Conservation (phyloP, 2,888 invertebrate genomes). For the Parnassius apollo region DNA sequence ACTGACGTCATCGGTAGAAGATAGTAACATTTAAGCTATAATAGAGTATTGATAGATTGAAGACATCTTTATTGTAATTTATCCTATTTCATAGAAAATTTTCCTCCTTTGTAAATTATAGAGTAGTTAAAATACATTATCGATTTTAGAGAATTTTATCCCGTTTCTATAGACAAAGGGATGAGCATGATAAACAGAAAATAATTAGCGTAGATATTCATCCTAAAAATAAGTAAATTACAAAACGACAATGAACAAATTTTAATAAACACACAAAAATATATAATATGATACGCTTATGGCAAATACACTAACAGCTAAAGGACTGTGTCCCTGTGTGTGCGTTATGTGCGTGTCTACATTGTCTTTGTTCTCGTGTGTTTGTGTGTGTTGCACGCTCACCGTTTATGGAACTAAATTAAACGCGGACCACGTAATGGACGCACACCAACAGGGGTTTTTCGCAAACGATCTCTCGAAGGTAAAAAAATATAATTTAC, state of each 20-base stretch:
- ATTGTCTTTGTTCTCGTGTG: slow-evolving; percentile 81
- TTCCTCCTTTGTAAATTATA: slow-evolving; percentile 51
- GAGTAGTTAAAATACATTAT: slow-evolving; percentile 54
- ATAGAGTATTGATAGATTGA: slow-evolving; percentile 50
- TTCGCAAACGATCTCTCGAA: slow-evolving; percentile 98
- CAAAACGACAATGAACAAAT: slow-evolving; percentile 22
- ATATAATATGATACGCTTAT: slow-evolving; percentile 54
- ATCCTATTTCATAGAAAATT: slow-evolving; percentile 44
- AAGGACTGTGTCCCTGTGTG: slow-evolving; percentile 68
- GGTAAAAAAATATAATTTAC: slow-evolving; percentile 86
- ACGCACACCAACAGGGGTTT: slow-evolving; percentile 88
- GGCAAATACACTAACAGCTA: slow-evolving; percentile 78
- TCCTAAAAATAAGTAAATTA: slow-evolving; percentile 42
- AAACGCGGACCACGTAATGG: slow-evolving; percentile 74
- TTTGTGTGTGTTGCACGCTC: slow-evolving; percentile 83
- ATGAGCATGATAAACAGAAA: slow-evolving; percentile 65
- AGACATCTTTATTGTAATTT: slow-evolving; percentile 38
- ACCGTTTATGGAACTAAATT: slow-evolving; percentile 79
- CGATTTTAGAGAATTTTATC: slow-evolving; percentile 51
- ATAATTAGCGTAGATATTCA: slow-evolving; percentile 59
- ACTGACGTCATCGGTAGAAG: slow-evolving; percentile 40
- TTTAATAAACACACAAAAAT: slow-evolving; percentile 27
- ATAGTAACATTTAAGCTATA: slow-evolving; percentile 31
- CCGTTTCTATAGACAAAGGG: slow-evolving; percentile 66
- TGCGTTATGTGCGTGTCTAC: slow-evolving; percentile 80